Conservation (phyloP, 2,113 vertebrate species). For the Pseudorectes ferrugineus region DNA sequence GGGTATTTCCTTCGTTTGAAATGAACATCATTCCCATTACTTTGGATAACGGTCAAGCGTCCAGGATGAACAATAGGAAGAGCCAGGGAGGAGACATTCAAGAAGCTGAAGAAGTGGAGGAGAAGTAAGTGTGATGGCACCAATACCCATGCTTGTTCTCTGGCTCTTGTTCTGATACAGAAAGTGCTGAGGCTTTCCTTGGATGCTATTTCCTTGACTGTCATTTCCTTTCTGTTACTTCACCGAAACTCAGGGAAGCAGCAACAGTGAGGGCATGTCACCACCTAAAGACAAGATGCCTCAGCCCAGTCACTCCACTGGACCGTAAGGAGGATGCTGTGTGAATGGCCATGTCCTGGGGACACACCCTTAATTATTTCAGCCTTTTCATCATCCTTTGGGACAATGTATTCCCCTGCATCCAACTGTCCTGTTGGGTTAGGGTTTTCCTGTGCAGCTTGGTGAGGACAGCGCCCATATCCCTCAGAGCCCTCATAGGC, state of each 20-base stretch:
- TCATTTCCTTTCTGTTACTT: background rate
- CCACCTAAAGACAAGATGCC: background rate
- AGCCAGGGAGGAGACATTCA: background rate
- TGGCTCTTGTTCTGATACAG: background rate
- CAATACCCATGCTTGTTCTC: background rate
- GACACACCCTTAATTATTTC: background rate
- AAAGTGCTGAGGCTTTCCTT: background rate
- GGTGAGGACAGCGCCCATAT: background rate
- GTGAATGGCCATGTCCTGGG: background rate
- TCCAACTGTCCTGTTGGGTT: background rate
- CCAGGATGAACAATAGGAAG: background rate
- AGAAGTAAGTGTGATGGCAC: background rate
- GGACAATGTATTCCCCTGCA: background rate
- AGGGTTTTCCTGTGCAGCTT: background rate
- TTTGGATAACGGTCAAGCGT: too few species aligned
- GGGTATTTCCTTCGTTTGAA: background rate
- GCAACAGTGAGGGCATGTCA: background rate
- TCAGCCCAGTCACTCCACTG: background rate
- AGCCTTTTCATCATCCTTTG: background rate
- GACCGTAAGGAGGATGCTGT: background rate
- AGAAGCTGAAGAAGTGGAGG: background rate
- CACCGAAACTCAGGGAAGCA: background rate
- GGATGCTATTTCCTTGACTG: background rate
- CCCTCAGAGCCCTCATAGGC: background rate
- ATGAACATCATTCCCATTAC: background rate